Percentiles rank a stretch among this genome's conserved stretches.
Conservation (phyloP, 2,113 vertebrate species). For the Cinclus cinclus region DNA sequence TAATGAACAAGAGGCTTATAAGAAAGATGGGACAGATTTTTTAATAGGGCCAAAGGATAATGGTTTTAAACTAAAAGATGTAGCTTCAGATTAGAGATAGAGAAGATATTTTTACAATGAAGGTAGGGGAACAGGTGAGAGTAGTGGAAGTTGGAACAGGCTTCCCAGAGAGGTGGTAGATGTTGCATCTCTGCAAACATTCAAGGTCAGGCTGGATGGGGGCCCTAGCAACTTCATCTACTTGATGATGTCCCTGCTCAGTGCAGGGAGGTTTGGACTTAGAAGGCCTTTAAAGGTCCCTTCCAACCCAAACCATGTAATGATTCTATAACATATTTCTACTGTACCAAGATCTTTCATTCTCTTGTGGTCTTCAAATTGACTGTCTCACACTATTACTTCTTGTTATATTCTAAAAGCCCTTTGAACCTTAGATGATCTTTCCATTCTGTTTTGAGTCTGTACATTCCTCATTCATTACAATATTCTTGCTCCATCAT, state of each 20-base stretch:
- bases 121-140: not conserved
- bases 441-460: not conserved
- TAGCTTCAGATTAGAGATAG: not conserved
- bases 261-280: fast-evolving
- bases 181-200: not conserved
- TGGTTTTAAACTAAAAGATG: not conserved
- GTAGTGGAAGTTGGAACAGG: not conserved
- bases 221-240: not conserved
- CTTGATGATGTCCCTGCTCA: not conserved
- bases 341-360: not conserved
- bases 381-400: not conserved
- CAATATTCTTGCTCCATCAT: not conserved
- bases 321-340: not conserved
- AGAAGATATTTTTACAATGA: not conserved
- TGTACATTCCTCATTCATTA: not conserved
- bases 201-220: fast-evolving
- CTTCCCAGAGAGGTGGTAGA: not conserved
- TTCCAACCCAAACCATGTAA: not conserved
- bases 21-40: not conserved
- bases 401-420: not conserved
- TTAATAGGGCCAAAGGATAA: not conserved
- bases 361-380: not conserved
- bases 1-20: not conserved
- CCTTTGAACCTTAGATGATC: not conserved
- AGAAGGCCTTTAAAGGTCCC: not conserved